Conservation (phyloP, 1,140 invertebrate species). For the Drosophila melanogaster region Release_6_plus_ISO1_MT NC_004354.4:12843501-12844000, state of each 20-base stretch:
- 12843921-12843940: slow-evolving; percentile 21
- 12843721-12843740: too few relatives aligned
- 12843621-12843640: too few relatives aligned
- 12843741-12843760: background rate
- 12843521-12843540: background rate
- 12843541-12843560: background rate
- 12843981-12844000: slow-evolving; percentile 26
- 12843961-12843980: slow-evolving; percentile 30
- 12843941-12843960: slow-evolving; percentile 25
- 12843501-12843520: background rate
- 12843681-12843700: background rate
- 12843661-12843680: too few relatives aligned
- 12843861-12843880: slow-evolving; percentile 14
- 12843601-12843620: background rate
- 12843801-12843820: background rate
- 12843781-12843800: background rate
- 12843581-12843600: background rate
- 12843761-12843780: background rate
- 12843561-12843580: background rate
- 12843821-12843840: background rate
- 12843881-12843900: slow-evolving; percentile 11
- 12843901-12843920: background rate
- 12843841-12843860: slow-evolving; percentile 16
- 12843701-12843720: background rate
- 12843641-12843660: too few relatives aligned